phyloP scores from a whole-genome alignment of 1,140 invertebrate genomes.

The Cydia fagiglandana region DNA sequence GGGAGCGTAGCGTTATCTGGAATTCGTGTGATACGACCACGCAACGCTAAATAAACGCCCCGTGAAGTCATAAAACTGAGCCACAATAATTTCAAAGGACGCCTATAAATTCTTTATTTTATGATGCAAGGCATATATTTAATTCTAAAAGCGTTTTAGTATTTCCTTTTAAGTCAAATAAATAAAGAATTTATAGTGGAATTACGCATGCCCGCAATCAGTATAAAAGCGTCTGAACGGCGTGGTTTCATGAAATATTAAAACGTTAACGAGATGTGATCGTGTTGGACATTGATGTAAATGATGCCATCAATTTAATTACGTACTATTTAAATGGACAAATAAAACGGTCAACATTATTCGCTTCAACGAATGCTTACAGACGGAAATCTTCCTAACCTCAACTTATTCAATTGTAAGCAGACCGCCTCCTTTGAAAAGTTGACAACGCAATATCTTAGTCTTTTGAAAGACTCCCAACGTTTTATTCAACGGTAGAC shows the following conservation, averaged over 20 bases:
- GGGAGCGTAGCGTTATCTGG: constrained; percentile 54
- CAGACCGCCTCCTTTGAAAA: constrained; percentile 46
- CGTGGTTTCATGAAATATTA: constrained; percentile 42
- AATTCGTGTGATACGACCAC: constrained; percentile 64
- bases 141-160: constrained; percentile 69
- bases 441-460: constrained; percentile 52
- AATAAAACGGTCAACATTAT: constrained; percentile 31
- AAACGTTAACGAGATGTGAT: constrained; percentile 55
- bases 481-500: constrained; percentile 32
- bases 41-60: constrained; percentile 69
- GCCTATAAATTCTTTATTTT: constrained; percentile 78
- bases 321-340: constrained; percentile 17
- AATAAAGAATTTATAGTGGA: constrained; percentile 66
- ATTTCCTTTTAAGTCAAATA: constrained; percentile 69
- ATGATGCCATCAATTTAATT: constrained; percentile 44
- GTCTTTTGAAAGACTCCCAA: constrained; percentile 41
- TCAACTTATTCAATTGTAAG: constrained; percentile 45
- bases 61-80: constrained; percentile 73
- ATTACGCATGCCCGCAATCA: constrained; percentile 60
- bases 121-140: constrained; percentile 74
- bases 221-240: constrained; percentile 49
- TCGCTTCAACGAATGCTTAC: constrained; percentile 22
- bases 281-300: constrained; percentile 47
- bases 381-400: constrained; percentile 22
- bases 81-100: constrained; percentile 73